These are phyloP conservation scores for Choristoneura rosaceana DNA, from an alignment of 2,888 invertebrate species.

Conservation along the genomic window DNA sequence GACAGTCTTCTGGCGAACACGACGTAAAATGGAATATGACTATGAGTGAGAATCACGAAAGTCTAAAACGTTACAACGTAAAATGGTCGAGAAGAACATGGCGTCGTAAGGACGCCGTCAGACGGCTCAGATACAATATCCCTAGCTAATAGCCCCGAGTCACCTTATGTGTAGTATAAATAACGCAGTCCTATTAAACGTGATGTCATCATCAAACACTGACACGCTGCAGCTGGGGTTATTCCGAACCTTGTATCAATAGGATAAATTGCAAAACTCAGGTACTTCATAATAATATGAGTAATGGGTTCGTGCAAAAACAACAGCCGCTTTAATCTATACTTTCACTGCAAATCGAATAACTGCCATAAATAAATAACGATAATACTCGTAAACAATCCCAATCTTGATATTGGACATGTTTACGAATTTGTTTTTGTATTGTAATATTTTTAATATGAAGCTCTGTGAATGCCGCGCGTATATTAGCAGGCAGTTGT, in stretches of 20 bases:
- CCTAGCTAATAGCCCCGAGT: too few relatives aligned
- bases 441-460: neutral
- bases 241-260: conserved; percentile 3
- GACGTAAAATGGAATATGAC: too few relatives aligned
- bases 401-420: conserved; percentile 10
- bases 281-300: neutral
- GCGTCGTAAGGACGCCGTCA: too few relatives aligned
- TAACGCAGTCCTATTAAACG: conserved; percentile 1
- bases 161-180: neutral
- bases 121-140: too few relatives aligned
- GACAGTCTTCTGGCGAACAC: too few relatives aligned
- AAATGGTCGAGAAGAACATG: too few relatives aligned
- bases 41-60: too few relatives aligned
- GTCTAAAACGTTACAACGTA: too few relatives aligned
- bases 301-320: conserved; percentile 4
- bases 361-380: conserved; percentile 12
- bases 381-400: conserved; percentile 9
- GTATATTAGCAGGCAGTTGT: neutral
- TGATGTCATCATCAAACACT: conserved; percentile 14
- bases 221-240: conserved; percentile 1
- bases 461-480: neutral
- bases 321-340: conserved; percentile 5
- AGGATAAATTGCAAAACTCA: neutral
- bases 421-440: conserved; percentile 5
- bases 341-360: conserved; percentile 12